These are phyloP conservation scores for Pocillopora grandis DNA, from an alignment of 92 coral and sea anemone genomes.

Conservation along the genomic window DNA sequence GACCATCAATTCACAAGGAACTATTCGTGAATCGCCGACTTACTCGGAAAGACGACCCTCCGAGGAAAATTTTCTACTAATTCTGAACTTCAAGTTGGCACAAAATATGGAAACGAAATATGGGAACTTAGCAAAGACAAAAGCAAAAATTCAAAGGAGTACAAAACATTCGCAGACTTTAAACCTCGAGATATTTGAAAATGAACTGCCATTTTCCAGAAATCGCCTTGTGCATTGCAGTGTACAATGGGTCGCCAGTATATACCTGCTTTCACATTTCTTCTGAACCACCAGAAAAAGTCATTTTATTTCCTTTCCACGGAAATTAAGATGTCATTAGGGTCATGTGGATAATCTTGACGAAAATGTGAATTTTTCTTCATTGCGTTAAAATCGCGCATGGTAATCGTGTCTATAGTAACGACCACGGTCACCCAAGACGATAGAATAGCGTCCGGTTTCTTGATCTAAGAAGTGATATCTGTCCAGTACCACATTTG, in stretches of 20 bases:
- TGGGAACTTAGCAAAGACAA: not conserved
- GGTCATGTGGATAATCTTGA: not conserved
- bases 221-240: not conserved
- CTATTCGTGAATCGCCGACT: not conserved
- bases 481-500: too few species aligned
- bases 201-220: constrained; percentile 3
- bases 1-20: not conserved
- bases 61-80: not conserved
- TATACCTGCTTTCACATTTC: not conserved
- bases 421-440: not conserved
- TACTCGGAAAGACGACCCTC: not conserved
- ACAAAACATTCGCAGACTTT: constrained; percentile 34
- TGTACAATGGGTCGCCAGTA: not conserved
- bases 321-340: not conserved
- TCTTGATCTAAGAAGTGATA: too few species aligned
- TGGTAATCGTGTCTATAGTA: not conserved
- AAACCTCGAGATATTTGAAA: constrained; percentile 6
- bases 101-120: not conserved
- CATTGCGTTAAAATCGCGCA: not conserved
- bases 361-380: not conserved
- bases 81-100: not conserved
- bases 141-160: not conserved
- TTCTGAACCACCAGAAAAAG: not conserved
- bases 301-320: not conserved
- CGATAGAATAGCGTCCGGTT: too few species aligned